These are phyloP conservation scores for Sebastes schlegelii DNA, from an alignment of 2,113 vertebrate genomes.

Conservation along the genomic window DNA sequence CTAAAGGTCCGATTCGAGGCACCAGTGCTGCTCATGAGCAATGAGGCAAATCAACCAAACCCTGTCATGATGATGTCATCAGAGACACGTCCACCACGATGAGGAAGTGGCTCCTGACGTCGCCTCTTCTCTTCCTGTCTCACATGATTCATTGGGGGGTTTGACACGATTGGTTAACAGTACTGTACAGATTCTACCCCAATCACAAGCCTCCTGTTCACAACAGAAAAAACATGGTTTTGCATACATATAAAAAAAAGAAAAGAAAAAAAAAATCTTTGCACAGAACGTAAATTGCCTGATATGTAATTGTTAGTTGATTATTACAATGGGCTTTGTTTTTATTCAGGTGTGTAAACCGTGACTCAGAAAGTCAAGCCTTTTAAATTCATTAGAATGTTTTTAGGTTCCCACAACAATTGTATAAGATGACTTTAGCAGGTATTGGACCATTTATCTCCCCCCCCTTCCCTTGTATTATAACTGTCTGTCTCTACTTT, in stretches of 20 bases:
- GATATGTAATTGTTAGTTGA: conserved; percentile 77
- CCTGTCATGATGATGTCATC: conserved; percentile 79
- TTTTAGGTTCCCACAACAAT: conserved; percentile 63
- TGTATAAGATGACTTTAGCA: conserved; percentile 80
- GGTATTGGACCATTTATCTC: conserved; percentile 84
- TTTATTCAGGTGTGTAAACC: conserved; percentile 65
- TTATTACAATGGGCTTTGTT: conserved; percentile 73
- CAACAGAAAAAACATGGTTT: conserved; percentile 57
- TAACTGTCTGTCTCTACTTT: conserved; percentile 54
- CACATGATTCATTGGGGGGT: conserved; percentile 80
- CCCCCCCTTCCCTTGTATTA: conserved; percentile 62
- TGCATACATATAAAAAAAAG: conserved; percentile 68
- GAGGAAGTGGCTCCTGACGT: conserved; percentile 66
- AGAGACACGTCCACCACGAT: conserved; percentile 70
- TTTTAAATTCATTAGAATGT: conserved; percentile 77
- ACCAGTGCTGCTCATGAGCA: conserved; percentile 96
- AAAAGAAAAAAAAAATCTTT: conserved; percentile 63
- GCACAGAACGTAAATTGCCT: conserved; percentile 79
- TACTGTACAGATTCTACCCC: conserved; percentile 77
- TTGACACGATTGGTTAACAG: conserved; percentile 85
- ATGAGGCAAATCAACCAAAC: conserved; percentile 86
- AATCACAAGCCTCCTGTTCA: conserved; percentile 73
- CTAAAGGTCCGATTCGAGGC: conserved; percentile 95
- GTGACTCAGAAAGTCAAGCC: conserved; percentile 67
- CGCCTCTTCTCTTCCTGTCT: conserved; percentile 71